A percentile compares a stretch with the other conserved stretches of the same genome.
Conservation (phyloP, 2,888 invertebrate genomes). For the Strigamia maritima region DNA sequence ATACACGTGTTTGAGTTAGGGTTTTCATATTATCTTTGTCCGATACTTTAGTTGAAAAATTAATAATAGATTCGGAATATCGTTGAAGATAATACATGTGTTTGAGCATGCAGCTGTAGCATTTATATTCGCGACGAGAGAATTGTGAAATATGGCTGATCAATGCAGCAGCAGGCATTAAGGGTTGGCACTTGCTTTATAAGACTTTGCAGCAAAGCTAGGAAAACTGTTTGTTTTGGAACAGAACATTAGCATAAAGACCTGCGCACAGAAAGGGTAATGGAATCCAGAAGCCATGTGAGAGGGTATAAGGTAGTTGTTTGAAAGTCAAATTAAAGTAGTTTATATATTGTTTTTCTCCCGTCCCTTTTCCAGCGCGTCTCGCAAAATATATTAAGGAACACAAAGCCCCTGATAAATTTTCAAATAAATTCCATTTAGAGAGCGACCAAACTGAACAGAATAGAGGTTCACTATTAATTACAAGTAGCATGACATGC, state of each 20-base stretch:
- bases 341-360: slow-evolving; percentile 33
- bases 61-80: slow-evolving; percentile 11
- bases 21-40: neutral
- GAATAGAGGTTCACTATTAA: neutral
- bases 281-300: slow-evolving; percentile 34
- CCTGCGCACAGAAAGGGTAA: slow-evolving; percentile 34
- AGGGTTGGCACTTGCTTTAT: slow-evolving; percentile 27
- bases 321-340: slow-evolving; percentile 34
- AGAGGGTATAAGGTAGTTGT: slow-evolving; percentile 32
- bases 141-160: slow-evolving; percentile 30
- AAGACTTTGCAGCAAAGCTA: slow-evolving; percentile 32
- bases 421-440: slow-evolving; percentile 31
- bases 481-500: slow-evolving; percentile 11
- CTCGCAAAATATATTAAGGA: slow-evolving; percentile 29
- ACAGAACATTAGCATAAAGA: slow-evolving; percentile 28
- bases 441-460: slow-evolving; percentile 8
- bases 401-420: slow-evolving; percentile 33
- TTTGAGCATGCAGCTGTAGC: slow-evolving; percentile 1
- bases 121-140: slow-evolving; percentile 22
- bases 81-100: slow-evolving; percentile 8
- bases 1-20: neutral
- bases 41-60: slow-evolving; percentile 5
- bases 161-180: slow-evolving; percentile 34
- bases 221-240: slow-evolving; percentile 34
- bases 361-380: slow-evolving; percentile 8